Evolutionary conservation across 2,797 vertebrate species (phyloP).

Genomic region (Micrastur ruficollis): DNA sequence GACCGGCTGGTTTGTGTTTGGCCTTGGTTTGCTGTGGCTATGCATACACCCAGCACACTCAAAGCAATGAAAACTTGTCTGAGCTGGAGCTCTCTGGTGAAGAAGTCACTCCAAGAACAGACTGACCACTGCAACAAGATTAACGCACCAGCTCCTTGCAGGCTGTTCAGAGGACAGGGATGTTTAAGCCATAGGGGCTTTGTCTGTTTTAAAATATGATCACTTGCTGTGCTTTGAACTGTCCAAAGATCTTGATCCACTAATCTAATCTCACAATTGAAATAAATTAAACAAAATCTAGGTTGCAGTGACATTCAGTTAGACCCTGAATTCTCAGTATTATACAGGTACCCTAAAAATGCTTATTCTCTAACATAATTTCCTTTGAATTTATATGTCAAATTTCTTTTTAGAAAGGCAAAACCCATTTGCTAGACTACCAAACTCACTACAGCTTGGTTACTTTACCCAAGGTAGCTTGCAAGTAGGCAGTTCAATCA

Average conservation of each 20-base stretch:
- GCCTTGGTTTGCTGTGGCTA: neutral
- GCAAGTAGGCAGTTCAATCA: neutral
- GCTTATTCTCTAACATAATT: neutral
- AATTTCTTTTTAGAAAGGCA: neutral
- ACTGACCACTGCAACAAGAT: neutral
- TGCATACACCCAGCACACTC: neutral
- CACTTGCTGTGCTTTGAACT: neutral
- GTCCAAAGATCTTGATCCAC: neutral
- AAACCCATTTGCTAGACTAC: neutral
- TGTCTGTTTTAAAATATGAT: neutral
- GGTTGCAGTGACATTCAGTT: neutral
- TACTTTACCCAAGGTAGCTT: neutral
- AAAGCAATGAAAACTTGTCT: neutral
- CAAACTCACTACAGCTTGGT: neutral
- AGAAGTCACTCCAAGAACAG: neutral
- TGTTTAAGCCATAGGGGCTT: neutral
- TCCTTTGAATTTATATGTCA: neutral
- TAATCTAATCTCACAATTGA: neutral
- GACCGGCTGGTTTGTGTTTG: neutral
- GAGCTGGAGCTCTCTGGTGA: neutral
- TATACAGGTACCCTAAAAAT: neutral
- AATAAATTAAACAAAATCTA: neutral
- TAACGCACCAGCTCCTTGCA: neutral
- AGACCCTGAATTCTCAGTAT: neutral
- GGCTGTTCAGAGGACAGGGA: neutral